Conservation (phyloP, 2,113 vertebrate genomes). For the Microcebus murinus region DNA sequence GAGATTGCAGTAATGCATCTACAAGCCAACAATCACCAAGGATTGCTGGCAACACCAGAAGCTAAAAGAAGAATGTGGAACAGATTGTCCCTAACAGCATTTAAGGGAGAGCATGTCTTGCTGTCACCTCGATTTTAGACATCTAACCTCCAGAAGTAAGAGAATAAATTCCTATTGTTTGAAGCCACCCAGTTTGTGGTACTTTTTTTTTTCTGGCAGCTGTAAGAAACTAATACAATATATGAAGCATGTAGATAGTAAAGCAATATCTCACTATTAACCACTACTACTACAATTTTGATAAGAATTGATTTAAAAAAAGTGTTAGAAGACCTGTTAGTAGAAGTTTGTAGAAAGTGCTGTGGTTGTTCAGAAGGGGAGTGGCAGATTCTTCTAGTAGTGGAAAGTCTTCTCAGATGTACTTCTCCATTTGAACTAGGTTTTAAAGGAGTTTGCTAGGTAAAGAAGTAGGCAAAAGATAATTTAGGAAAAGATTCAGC, state of each 20-base stretch:
- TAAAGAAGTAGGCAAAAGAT: background rate
- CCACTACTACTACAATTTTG: background rate
- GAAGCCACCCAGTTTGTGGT: background rate
- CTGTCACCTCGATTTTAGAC: background rate
- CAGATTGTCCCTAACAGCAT: background rate
- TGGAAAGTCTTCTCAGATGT: background rate
- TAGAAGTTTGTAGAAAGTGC: background rate
- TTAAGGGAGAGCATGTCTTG: background rate
- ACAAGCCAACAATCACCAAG: background rate
- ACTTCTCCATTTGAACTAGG: background rate
- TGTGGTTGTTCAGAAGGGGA: background rate
- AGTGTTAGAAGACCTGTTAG: background rate
- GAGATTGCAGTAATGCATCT: background rate
- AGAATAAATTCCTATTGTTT: background rate
- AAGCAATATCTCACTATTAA: background rate
- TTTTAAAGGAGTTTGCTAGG: background rate
- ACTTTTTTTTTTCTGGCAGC: background rate
- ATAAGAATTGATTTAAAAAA: background rate
- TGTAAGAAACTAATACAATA: background rate
- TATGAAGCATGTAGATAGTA: background rate
- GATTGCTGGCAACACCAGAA: background rate
- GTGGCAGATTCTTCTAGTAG: background rate
- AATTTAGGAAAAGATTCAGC: background rate
- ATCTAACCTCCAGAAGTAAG: background rate
- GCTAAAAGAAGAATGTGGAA: background rate